Base-by-base conservation (phyloP, 1,140 invertebrate species). In the Piezodorus guildinii region DNA sequence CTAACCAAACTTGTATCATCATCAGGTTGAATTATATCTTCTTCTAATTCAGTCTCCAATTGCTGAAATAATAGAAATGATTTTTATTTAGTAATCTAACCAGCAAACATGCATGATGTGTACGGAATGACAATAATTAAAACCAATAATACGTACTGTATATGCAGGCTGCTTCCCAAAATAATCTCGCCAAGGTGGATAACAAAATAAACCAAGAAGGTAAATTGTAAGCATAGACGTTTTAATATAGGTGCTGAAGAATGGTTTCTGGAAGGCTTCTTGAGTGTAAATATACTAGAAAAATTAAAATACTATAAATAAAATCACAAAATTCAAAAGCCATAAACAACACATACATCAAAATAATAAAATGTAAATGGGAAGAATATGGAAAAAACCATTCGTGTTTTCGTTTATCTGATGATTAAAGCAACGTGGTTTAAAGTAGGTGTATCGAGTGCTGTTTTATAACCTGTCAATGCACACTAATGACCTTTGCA, bases 241-340 rank as follows among this genome's bases (percentile, higher is more conserved):
- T 75, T 92, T 92, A 43, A 91, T 75, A 73, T 91, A 94, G 9
- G 90, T 91, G 68, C 82, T 91, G 74, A 93, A 94, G 76, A 91
- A 93, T 62, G 91, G 90, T 70, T 93, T 93, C 71, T 89, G 80
- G 72, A 82, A 93, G 21, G 85, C 77, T 71, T 83, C 84, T 77
- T 89, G 80, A 68, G 84, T 80, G 71, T 91, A 92, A 58, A 93
- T 82, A 75, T 88, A 91, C 89, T 94, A 77, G 61, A 82, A 81
- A 64, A 56, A 61, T 19, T 25, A 52, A 21, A 16, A 52, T 16
- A 25, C 1, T 52, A 9, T 52, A 16, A 15, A 52, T 52, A 52
- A 2, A 15, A 15, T 8, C n/a, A n/a, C 6, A 9, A 21, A n/a
- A 52, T 9, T 16, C n/a, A 9, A 52, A n/a, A 52, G n/a, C 23